Percentiles rank a stretch among this genome's conserved stretches.
phyloP scores from a whole-genome alignment of 2,113 vertebrate genomes.

The Axis porcinus region DNA sequence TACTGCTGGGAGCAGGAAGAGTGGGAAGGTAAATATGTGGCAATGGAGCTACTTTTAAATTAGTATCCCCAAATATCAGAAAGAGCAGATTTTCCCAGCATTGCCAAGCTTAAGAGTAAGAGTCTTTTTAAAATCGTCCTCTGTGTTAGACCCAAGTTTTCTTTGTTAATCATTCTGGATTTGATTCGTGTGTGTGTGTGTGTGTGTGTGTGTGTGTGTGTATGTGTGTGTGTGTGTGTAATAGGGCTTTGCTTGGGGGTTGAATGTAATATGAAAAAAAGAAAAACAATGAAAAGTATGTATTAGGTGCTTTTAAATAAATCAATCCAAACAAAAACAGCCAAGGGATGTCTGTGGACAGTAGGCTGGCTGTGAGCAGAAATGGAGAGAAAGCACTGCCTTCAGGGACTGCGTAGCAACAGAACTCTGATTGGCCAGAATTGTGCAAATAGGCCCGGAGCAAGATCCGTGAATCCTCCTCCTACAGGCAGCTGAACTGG shows the following conservation, averaged over 20 bases:
- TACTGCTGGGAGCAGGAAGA: neutral
- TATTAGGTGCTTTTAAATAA: neutral
- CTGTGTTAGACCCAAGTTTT: neutral
- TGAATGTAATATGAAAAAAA: neutral
- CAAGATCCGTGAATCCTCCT: neutral
- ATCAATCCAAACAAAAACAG: neutral
- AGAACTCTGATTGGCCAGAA: constrained; percentile 54
- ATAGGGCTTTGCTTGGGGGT: neutral
- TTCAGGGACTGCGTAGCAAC: constrained; percentile 11
- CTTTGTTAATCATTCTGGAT: neutral
- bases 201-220: neutral
- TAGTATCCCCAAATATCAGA: neutral
- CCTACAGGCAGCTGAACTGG: neutral
- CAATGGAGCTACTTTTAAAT: neutral
- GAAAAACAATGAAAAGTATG: neutral
- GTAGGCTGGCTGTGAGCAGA: neutral
- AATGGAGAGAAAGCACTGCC: neutral
- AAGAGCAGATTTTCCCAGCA: neutral
- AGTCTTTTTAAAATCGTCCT: neutral
- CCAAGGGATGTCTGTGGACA: constrained; percentile 9
- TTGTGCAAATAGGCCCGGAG: neutral
- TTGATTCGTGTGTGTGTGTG: neutral
- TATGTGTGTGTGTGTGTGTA: neutral
- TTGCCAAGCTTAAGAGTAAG: neutral
- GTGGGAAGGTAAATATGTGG: neutral